These are phyloP conservation scores for Chinchilla lanigera DNA, from an alignment of 2,113 vertebrate genomes.

Conservation along the genomic window DNA sequence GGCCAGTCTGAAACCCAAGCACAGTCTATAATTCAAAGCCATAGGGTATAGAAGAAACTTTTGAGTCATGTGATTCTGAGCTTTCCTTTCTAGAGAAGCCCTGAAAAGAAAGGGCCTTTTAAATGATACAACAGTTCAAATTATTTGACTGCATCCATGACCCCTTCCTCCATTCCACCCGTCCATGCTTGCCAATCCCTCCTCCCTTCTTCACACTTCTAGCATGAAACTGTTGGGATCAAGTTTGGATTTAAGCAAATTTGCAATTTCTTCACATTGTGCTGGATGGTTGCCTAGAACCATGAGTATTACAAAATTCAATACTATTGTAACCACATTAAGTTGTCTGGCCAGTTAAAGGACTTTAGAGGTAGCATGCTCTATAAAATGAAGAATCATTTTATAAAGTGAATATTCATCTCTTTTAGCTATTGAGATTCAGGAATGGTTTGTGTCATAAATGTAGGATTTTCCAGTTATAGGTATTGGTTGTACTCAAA, in stretches of 20 bases:
- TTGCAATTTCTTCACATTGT: background rate
- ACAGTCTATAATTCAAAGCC: background rate
- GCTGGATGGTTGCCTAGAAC: background rate
- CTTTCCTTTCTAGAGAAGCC: background rate
- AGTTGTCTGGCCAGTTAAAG: conserved; percentile 29
- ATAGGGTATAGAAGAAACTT: background rate
- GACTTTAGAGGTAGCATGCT: background rate
- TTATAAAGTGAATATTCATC: background rate
- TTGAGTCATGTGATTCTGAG: background rate
- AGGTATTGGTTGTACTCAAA: conserved; percentile 31
- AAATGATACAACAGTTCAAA: background rate
- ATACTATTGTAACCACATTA: conserved; percentile 1
- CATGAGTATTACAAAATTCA: background rate
- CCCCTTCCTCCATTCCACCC: background rate
- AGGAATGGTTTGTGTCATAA: conserved; percentile 24
- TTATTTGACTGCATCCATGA: background rate
- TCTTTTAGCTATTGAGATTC: conserved; percentile 27
- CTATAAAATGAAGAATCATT: conserved; percentile 21
- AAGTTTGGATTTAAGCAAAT: background rate
- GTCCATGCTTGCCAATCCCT: accelerated
- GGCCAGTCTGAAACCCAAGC: background rate
- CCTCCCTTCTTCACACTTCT: background rate
- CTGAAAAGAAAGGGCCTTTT: background rate
- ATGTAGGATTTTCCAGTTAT: conserved; percentile 27
- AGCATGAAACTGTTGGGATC: accelerated